Evolutionary conservation across 2,797 vertebrate species (phyloP), one percentile per base, ranked within the genome.

Genomic region (Eupleurogrammus muticus): DNA sequence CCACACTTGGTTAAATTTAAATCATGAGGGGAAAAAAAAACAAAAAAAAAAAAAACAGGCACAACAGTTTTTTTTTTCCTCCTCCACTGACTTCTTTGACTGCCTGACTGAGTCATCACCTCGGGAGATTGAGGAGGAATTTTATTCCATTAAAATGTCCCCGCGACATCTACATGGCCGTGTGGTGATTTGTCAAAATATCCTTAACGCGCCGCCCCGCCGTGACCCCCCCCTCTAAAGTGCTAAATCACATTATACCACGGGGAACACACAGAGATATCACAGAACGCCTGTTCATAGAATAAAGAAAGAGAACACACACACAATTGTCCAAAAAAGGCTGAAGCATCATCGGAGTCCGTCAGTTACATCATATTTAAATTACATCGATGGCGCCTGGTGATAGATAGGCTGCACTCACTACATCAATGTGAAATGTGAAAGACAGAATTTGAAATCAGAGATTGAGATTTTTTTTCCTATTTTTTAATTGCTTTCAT

Each of bases 171-270:
- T 69, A 77, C 67, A 66, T 57, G 52, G 66, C 62, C 60, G 54
- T 81, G 70, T 80, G 59, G 51, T 19, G 67, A 68, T 64, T 73
- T 80, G 75, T 87, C 76, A 79, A 49, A 81, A 73, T 79, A 71
- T 70, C 67, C 70, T 69, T 40, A 47, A 48, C 51, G 52, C 32
- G 6, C 51, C 72, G 66, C 51, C 77, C 44, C 6, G 51, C 55
- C n/a, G 66, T 81, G 58, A 86, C 79, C 71, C 47, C 60, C 14
- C 50, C 20, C 69, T 74, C 66, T 60, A 80, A 87, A 89, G 88
- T 86, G 85, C 82, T 88, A 83, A 83, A 77, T 67, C 74, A 86
- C 67, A 58, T 88, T 42, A 72, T 19, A 72, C 69, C 44, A 64
- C 48, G 38, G 40, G 55, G 67, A 85, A 71, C 65, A 58, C 57